Evolutionary conservation across 2,888 invertebrate genomes (phyloP), one percentile per base, ranked within the genome.

Genomic region (Sarcophaga variegata): DNA sequence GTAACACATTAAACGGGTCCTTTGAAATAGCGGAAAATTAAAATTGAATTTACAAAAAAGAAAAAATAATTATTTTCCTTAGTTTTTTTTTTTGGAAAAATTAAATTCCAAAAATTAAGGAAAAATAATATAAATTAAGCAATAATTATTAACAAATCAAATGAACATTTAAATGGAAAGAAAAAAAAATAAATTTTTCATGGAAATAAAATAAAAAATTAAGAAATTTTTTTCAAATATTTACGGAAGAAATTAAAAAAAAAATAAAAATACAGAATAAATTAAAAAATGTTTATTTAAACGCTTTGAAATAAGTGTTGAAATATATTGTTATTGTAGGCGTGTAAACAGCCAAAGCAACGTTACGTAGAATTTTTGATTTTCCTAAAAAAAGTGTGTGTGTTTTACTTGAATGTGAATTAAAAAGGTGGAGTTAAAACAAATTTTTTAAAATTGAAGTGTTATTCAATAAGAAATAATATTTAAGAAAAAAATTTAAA

Each of bases 1-100:
- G 84, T 84, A 87, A 84, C 78, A 70, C 64, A 84, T 70, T 67
- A 84, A 83, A 77, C 84, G 84, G 75, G 76, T 82, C 84, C 84
- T 87, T 77, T 37, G 11, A 47, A 14, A 49, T 54, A 71, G 25
- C 79, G 87, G 83, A 62, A n/a, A 76, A 54, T 14, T 22, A 11
- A 59, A 64, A 17, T 49, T 25, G 72, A 71, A 45, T 66, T 47
- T 54, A 47, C 25, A 25, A 79, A 67, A 49, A 49, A 62, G 67
- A 27, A 64, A 54, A 49, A 74, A 49, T 45, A 71, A 22, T 11
- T 27, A 11, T 54, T 45, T 47, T 17, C 20, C 25, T 64, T 45
- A 71, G 60, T 22, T 67, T 37, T 37, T 37, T 37, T 10, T 37
- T 10, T 37, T 37, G 37, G 37, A 37, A 66, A 37, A 62, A 66